Percentiles rank a stretch among this genome's conserved stretches.
Evolutionary conservation across 1,140 invertebrate species (phyloP).

Genomic region (Polypedilum pembai): DNA sequence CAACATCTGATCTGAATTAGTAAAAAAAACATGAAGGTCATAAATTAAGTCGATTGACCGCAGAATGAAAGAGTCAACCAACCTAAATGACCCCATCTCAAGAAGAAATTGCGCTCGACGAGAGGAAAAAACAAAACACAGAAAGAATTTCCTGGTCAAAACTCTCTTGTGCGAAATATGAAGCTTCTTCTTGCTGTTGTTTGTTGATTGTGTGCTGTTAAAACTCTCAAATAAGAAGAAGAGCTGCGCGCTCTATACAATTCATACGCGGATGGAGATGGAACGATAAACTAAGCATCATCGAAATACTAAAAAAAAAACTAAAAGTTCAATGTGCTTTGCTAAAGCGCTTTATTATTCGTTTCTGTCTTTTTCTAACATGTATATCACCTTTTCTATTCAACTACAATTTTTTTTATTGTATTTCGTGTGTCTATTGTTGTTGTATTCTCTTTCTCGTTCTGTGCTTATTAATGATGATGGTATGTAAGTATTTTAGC

Average conservation of each 20-base stretch:
- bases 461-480: not conserved
- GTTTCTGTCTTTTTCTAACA: slow-evolving; percentile 16
- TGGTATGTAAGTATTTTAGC: not conserved
- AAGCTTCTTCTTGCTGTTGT: not conserved
- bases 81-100: not conserved
- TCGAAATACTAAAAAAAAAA: slow-evolving; percentile 19
- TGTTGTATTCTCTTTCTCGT: not conserved
- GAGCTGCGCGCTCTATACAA: not conserved
- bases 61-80: not conserved
- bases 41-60: too few relatives aligned
- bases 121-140: not conserved
- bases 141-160: slow-evolving; percentile 24
- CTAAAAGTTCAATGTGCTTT: slow-evolving; percentile 24
- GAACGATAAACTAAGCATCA: slow-evolving; percentile 24
- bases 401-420: not conserved
- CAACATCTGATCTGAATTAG: too few relatives aligned
- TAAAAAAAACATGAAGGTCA: too few relatives aligned
- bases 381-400: slow-evolving; percentile 21
- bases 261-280: slow-evolving; percentile 22
- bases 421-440: not conserved
- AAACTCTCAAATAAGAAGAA: not conserved
- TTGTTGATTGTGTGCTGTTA: not conserved
- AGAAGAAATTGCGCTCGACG: not conserved
- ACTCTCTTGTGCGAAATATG: slow-evolving; percentile 6
- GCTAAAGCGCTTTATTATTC: not conserved